Base-by-base conservation (phyloP, 2,797 vertebrate genomes). In the Acipenser ruthenus region DNA sequence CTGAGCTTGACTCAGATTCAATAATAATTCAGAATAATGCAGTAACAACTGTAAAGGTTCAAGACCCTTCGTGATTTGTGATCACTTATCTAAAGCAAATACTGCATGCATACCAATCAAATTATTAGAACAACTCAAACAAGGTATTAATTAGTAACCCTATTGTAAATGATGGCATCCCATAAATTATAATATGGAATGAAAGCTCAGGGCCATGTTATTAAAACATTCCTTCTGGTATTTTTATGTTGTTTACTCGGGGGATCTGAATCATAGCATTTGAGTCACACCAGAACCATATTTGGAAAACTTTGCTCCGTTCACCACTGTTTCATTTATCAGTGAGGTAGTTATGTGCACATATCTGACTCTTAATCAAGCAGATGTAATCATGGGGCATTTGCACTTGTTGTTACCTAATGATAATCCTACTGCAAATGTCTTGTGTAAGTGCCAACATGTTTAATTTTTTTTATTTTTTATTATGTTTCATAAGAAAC, bases 241-340 rank as follows among this genome's bases (percentile, higher is more conserved):
- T 78, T 79, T 79, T 77, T 75, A 76, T 80, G 83, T 79, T 85
- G 69, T 84, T 84, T 84, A 78, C 80, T 83, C 80, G 66, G 73
- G 77, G 79, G 81, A 78, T 67, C 71, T 79, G 79, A 75, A 80
- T 78, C 67, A 68, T 65, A 56, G 62, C 74, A 68, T 75, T 84
- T 62, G 47, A 6, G 70, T 72, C 0, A 3, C 69, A 69, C 49
- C 1, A 58, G 74, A 74, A 73, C 81, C 83, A 75, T 86, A 84
- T 87, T 84, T 88, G 85, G 84, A 80, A 72, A 83, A 77, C 59
- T 78, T 75, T 68, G 67, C 71, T 68, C 73, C 79, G 6, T 23
- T 79, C 71, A 80, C 66, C 77, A 77, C 80, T 74, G 71, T 80
- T 80, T 71, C 1, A 11, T 69, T 69, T 50, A 67, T 60, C 47